Evolutionary conservation across 2,113 vertebrate species (phyloP), one percentile per base, ranked within the genome.

Genomic region (Gorsachius goisagi): DNA sequence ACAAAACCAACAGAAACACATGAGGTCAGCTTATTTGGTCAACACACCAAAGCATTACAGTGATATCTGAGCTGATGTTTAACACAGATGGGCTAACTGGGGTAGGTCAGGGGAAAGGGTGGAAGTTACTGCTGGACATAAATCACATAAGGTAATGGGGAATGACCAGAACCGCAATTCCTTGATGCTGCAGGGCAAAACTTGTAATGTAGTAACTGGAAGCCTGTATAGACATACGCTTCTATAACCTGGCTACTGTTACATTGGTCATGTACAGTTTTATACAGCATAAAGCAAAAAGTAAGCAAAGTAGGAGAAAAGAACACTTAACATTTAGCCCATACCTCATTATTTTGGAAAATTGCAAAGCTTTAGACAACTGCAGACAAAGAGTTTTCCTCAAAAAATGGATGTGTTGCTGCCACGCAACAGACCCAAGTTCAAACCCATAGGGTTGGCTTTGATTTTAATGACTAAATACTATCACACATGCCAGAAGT

Each of bases 1-100:
- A 96, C 64, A 96, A 97, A 94, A 95, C 17, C 58, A 92, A 96
- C 8, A 97, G 41, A 97, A 95, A 91, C 9, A 15, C 33, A 83
- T 55, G 13, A 66, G 15, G 11, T 88, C 53, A 95, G 56, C 18
- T 95, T 79, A 62, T 85, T 71, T 60, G 69, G 85, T 68, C 52
- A 55, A 41, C 22, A 72, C 20, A 73, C 2, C 35, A 72, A 71
- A n/a, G 37, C 44, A 69, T 33, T 66, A 52, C 24, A 86, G 47
- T 41, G 12, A 71, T 52, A 84, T 18, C 53, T 76, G 35, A 89
- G 41, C n/a, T 92, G 45, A 82, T 33, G 10, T 28, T 53, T 56
- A 23, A 37, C 18, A 74, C 44, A 88, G 66, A 64, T 15, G 23
- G 41, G 49, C 27, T 78, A 71, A 68, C 0, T 39, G 35, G 23